Base-by-base conservation (phyloP, 1,140 invertebrate genomes). In the Venturia canescens region DNA sequence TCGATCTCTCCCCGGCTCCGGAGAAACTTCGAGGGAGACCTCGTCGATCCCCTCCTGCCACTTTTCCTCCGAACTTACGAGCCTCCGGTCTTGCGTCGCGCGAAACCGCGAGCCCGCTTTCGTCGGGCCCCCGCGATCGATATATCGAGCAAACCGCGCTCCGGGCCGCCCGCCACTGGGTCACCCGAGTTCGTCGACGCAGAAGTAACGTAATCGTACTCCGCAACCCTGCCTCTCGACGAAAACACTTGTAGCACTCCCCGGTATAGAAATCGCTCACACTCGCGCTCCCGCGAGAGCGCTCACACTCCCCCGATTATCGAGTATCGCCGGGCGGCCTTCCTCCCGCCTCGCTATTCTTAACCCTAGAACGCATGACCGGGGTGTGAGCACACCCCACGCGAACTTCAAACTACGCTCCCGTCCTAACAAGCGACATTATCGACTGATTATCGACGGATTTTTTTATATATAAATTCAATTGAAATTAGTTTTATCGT, bases 61-160 rank as follows among this genome's bases (percentile, higher is more conserved):
- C n/a, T n/a, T n/a, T n/a, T n/a, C n/a, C n/a, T n/a, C n/a, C n/a
- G n/a, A n/a, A n/a, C n/a, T n/a, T n/a, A n/a, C n/a, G n/a, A n/a
- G n/a, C n/a, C n/a, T n/a, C n/a, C n/a, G n/a, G n/a, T n/a, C n/a
- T n/a, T n/a, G n/a, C n/a, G n/a, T n/a, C n/a, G n/a, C n/a, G n/a
- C n/a, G n/a, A 77, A 80, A 82, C 70, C 81, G 79, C 79, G 71
- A 79, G 78, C 50, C 81, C 82, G 75, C 80, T 84, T 83, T 82
- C 78, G 80, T 57, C 53, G 80, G 75, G 63, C 53, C 53, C 38
- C 79, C 82, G 83, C 82, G 83, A 88, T 90, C 89, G 87, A 90
- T 90, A 89, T 89, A 90, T 90, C 85, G 88, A 90, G 50, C 88
- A 85, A 81, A 72, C 31, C 69, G 67, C 29, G 21, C n/a, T 23